Evolutionary conservation across 2,888 invertebrate genomes (phyloP).

Genomic region (Danaus chrysippus): DNA sequence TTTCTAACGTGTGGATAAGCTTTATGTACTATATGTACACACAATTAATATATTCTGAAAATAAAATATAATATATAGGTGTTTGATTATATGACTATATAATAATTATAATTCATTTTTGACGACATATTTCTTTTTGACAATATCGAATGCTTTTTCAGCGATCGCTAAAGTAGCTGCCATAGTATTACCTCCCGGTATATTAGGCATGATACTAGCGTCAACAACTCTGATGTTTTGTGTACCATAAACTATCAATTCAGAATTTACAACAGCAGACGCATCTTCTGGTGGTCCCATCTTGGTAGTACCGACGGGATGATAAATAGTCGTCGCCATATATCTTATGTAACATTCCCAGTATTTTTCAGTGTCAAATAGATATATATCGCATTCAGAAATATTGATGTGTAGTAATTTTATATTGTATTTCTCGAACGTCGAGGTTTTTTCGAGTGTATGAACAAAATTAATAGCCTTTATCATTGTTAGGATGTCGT

Average conservation of each 20-base stretch:
- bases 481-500: constrained; percentile 70
- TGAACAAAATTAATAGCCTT: constrained; percentile 56
- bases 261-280: constrained; percentile 70
- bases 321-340: constrained; percentile 79
- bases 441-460: constrained; percentile 54
- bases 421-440: constrained; percentile 55
- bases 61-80: too few species aligned
- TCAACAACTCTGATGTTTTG: constrained; percentile 74
- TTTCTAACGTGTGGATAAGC: too few species aligned
- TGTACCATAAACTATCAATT: constrained; percentile 74
- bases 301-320: constrained; percentile 84
- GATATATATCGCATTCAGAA: constrained; percentile 48
- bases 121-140: constrained; percentile 45
- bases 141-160: constrained; percentile 68
- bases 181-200: constrained; percentile 79
- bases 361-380: constrained; percentile 61
- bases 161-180: constrained; percentile 75
- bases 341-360: constrained; percentile 79
- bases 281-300: constrained; percentile 78
- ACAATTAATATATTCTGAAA: too few species aligned
- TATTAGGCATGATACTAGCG: constrained; percentile 72
- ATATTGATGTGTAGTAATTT: constrained; percentile 49
- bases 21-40: too few species aligned
- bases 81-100: not conserved
- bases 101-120: constrained; percentile 43